phyloP scores from a whole-genome alignment of 2,797 vertebrate species.

The Bradypodion ventrale region DNA sequence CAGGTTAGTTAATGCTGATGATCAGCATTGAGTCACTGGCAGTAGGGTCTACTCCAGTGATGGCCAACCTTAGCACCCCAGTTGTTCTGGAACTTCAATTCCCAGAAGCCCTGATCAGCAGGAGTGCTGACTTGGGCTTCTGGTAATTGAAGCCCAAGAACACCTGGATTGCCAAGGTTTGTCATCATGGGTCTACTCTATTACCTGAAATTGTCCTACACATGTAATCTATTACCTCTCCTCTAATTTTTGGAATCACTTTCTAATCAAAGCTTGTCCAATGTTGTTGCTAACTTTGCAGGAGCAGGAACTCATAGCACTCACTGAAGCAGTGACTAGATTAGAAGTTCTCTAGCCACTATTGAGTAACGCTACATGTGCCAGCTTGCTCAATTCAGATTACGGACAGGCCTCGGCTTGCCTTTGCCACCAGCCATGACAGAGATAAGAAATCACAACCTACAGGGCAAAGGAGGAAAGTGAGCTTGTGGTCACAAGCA shows the following conservation, averaged over 20 bases:
- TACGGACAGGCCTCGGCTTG: background rate
- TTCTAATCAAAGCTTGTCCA: background rate
- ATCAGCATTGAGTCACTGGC: too few relatives aligned
- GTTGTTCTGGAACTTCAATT: too few relatives aligned
- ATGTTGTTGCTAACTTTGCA: too few relatives aligned
- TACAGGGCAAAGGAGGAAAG: background rate
- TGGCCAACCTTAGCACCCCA: too few relatives aligned
- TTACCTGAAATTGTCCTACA: background rate
- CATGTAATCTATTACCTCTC: background rate
- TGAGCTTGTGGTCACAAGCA: background rate
- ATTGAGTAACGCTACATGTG: background rate
- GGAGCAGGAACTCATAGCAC: background rate
- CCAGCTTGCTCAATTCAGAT: background rate
- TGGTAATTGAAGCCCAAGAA: too few relatives aligned
- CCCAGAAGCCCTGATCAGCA: too few relatives aligned
- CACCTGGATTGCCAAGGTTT: too few relatives aligned
- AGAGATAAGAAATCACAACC: background rate
- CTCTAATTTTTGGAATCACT: background rate
- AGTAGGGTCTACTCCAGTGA: too few relatives aligned
- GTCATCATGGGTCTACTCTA: too few relatives aligned
- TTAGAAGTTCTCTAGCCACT: background rate
- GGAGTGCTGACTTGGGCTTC: too few relatives aligned
- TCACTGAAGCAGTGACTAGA: background rate
- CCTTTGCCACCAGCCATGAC: background rate
- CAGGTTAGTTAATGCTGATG: too few relatives aligned